Base-by-base conservation (phyloP, 2,888 invertebrate species). In the Pseudanteris insignis region DNA sequence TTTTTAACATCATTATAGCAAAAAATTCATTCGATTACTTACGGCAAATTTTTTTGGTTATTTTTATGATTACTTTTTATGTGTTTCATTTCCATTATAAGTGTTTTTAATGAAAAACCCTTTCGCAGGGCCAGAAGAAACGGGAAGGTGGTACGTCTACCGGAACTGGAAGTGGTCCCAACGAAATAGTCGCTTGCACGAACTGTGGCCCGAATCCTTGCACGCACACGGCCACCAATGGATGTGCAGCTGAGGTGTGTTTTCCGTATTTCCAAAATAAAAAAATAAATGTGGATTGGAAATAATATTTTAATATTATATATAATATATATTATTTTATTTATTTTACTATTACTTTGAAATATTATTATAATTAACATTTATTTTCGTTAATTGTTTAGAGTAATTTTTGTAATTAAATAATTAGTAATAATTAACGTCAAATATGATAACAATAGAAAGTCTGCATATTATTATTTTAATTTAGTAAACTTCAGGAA, bases 191-290 rank as follows among this genome's bases (percentile, higher is more conserved):
- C 59, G 86, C 91, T 64, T 93, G 93, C 80, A 89, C 92, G 60
- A 88, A 88, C 68, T 93, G 93, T 80, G 87, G 87, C 70, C 89
- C 90, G 36, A 90, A 89, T 74, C 89, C 90, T 18, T 92, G 93
- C 79, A 91, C 92, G 51, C 93, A 93, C 81, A 88, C 92, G 51
- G 87, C 90, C 53, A 92, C 91, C 79, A 93, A 93, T 78, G 92
- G 92, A 75, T 92, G 92, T 75, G 91, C 91, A 54, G 85, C 91
- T 66, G 92, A 92, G 89, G 92, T 91, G 86, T 83, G 70, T 71
- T 64, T 38, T 33, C 4, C 4, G 7, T 21, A 5, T 21, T 21
- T 21, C 21, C 21, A n/a, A n/a, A n/a, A n/a, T n/a, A n/a, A n/a
- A n/a, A n/a, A n/a, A n/a, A n/a, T n/a, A n/a, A n/a, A n/a, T n/a